These are phyloP conservation scores for Ochropleura leucogaster DNA, from an alignment of 2,888 invertebrate species.

Conservation along the genomic window DNA sequence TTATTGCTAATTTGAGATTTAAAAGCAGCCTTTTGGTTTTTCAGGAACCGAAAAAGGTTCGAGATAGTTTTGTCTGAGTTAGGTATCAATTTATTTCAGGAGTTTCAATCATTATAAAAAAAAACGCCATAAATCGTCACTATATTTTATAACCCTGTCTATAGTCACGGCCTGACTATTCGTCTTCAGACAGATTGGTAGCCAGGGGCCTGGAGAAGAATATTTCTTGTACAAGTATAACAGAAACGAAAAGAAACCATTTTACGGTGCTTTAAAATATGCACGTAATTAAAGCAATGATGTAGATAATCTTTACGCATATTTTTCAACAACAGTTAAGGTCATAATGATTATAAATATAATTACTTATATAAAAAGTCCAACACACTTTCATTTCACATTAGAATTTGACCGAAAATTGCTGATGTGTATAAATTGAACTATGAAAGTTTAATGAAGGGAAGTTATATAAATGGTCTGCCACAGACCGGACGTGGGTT, in stretches of 20 bases:
- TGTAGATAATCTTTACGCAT: neutral
- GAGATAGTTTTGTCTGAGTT: too few relatives aligned
- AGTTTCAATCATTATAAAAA: too few relatives aligned
- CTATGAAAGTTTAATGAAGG: constrained; percentile 15
- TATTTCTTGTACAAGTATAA: neutral
- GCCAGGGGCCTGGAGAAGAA: too few relatives aligned
- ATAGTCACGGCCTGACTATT: too few relatives aligned
- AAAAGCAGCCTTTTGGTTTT: too few relatives aligned
- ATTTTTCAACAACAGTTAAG: neutral
- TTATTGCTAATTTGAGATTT: neutral
- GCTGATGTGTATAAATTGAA: constrained; percentile 2
- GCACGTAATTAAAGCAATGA: constrained; percentile 7
- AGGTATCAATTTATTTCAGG: too few relatives aligned
- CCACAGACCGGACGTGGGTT: neutral
- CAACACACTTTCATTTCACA: constrained; percentile 25
- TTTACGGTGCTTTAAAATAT: constrained; percentile 7
- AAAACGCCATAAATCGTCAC: too few relatives aligned
- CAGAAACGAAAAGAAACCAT: neutral
- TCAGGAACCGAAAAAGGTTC: too few relatives aligned
- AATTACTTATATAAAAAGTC: constrained; percentile 22
- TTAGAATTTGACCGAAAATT: constrained; percentile 21
- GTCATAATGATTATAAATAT: constrained; percentile 24
- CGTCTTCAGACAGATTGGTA: too few relatives aligned
- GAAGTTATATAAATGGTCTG: constrained; percentile 4
- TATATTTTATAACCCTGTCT: too few relatives aligned